Evolutionary conservation across 1,140 invertebrate species (phyloP).

Genomic region (Venturia canescens): DNA sequence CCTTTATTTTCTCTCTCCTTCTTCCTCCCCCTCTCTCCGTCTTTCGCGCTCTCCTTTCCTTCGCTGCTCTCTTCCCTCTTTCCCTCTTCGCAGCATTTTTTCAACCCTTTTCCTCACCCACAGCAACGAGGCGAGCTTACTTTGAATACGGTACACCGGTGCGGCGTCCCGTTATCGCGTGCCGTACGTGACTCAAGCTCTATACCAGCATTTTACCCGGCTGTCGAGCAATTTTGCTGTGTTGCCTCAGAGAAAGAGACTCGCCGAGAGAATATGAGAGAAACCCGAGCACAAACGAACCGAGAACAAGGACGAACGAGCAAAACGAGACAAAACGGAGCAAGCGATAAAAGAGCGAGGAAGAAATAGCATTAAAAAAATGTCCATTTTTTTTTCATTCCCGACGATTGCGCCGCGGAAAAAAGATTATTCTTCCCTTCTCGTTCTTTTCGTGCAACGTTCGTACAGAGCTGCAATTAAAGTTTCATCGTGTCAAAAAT

Average conservation of each 20-base stretch:
- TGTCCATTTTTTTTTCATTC: not conserved
- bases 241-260: conserved; percentile 22
- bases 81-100: not conserved
- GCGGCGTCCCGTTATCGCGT: conserved; percentile 62
- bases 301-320: conserved; percentile 33
- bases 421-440: not conserved
- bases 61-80: conserved; percentile 26
- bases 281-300: conserved; percentile 5
- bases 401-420: not conserved
- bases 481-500: not conserved
- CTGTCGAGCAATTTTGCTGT: conserved; percentile 52
- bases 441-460: not conserved
- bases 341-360: not conserved
- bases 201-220: conserved; percentile 60
- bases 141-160: conserved; percentile 64
- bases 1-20: conserved; percentile 46
- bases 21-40: not conserved
- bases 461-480: not conserved
- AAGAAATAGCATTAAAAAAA: not conserved
- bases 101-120: conserved; percentile 30
- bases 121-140: conserved; percentile 40
- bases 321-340: conserved; percentile 33
- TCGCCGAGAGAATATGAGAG: not conserved
- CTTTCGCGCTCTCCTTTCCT: conserved; percentile 56
- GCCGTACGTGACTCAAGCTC: conserved; percentile 66